Evolutionary conservation across 2,888 invertebrate species (phyloP), one percentile per base, ranked within the genome.

Genomic region (Exephanes ischioxanthus): DNA sequence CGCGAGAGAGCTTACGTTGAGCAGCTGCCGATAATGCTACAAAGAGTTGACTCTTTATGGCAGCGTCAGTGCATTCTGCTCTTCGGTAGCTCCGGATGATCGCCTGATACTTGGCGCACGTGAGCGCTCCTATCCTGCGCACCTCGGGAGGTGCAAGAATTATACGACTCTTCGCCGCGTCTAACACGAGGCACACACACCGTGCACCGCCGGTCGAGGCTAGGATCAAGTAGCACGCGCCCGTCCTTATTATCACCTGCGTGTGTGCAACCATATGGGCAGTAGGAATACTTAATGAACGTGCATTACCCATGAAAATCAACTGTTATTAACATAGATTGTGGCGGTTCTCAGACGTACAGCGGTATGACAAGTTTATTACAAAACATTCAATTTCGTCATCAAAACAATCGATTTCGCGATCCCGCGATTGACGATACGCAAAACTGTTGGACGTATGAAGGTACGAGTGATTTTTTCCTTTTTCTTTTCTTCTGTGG

Each of bases 21-120:
- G 45, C 45, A 14, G 16, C 4, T 48, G 45, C 45, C 45, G 45
- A 48, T 48, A 16, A 41, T 41, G 11, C 45, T 48, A 16, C 16
- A 48, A 48, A 48, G 16, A 48, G 45, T 48, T 5, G 45, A 48
- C 45, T 48, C 45, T 48, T 73, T 73, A 58, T 37, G 37, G 41
- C 30, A 48, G 11, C 76, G 63, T 77, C 77, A 19, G 58, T 78
- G 77, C 73, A 51, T 72, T 70, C 45, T 66, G 51, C 67, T 81
- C 68, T 80, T 72, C 83, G 67, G 61, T 77, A 33, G 45, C 67
- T 73, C 71, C 53, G 58, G 86, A 88, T 89, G 89, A 82, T 87
- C 72, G 86, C 89, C 89, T 89, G 89, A 88, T 89, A 89, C 89
- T 89, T 81, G 88, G 88, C 89, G 89, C 89, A 89, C 87, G 87